Evolutionary conservation across 1,140 invertebrate genomes (phyloP).

Genomic region (Hypsibius dujardini): DNA sequence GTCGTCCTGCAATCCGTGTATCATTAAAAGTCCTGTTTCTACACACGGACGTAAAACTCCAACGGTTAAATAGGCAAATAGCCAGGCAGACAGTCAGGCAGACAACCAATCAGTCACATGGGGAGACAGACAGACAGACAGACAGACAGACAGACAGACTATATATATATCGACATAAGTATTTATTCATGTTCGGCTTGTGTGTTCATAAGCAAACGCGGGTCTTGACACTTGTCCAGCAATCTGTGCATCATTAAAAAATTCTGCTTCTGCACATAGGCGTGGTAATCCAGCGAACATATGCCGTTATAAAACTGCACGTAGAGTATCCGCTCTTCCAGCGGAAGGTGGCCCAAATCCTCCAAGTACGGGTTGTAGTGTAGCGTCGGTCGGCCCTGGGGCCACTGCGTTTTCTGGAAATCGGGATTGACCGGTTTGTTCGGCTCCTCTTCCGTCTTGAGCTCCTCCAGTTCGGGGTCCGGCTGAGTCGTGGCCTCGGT

Average conservation of each 20-base stretch:
- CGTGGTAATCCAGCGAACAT: not conserved
- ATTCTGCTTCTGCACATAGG: constrained; percentile 16
- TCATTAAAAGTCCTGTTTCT: constrained; percentile 1
- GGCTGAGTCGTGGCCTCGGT: not conserved
- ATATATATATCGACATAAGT: too few relatives aligned
- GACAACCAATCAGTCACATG: too few relatives aligned
- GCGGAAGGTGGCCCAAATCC: not conserved
- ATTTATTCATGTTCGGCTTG: constrained; percentile 12
- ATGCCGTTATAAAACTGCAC: not conserved
- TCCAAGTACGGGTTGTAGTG: constrained; percentile 11
- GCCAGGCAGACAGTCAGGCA: too few relatives aligned
- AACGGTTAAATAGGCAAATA: too few relatives aligned
- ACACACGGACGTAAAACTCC: too few relatives aligned
- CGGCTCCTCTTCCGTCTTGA: not conserved
- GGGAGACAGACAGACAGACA: too few relatives aligned
- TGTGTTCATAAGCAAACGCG: not conserved
- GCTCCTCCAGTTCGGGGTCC: not conserved
- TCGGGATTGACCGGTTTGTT: not conserved
- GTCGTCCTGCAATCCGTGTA: not conserved
- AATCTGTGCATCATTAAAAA: not conserved
- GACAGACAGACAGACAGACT: too few relatives aligned
- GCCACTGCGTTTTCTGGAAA: not conserved
- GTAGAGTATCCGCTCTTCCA: constrained; percentile 5
- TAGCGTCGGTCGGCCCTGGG: not conserved
- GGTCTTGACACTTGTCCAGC: constrained; percentile 14